Conservation (phyloP, 1,140 invertebrate species). For the Pseudachorutes palmiensis region DNA sequence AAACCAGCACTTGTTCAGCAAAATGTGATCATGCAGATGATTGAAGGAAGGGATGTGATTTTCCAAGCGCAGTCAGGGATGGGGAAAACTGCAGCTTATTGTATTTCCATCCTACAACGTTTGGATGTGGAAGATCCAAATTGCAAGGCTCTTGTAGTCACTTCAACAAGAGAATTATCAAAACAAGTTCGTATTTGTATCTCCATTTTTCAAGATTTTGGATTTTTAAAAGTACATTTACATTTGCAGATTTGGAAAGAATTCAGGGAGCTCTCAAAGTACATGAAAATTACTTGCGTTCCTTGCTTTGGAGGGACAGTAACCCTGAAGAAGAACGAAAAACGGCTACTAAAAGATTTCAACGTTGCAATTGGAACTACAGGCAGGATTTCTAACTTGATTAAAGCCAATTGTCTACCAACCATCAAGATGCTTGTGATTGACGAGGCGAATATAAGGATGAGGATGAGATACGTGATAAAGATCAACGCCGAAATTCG, state of each 20-base stretch:
- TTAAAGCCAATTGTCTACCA: not conserved
- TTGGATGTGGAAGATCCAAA: not conserved
- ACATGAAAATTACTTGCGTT: not conserved
- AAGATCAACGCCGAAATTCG: not conserved
- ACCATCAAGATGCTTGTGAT: conserved; percentile 10
- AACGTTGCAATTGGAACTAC: conserved; percentile 10
- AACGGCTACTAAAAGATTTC: not conserved
- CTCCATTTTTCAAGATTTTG: too few relatives aligned
- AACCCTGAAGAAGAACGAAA: not conserved
- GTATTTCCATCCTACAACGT: conserved; percentile 12
- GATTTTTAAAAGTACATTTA: not conserved
- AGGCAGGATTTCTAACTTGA: not conserved
- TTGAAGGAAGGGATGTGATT: conserved; percentile 14
- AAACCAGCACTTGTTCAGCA: too few relatives aligned
- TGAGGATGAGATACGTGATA: not conserved
- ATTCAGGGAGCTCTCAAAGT: not conserved
- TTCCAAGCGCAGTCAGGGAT: conserved; percentile 27
- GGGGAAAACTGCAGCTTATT: conserved; percentile 24
- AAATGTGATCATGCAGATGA: too few relatives aligned
- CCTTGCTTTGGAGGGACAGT: not conserved
- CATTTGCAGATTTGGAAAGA: not conserved
- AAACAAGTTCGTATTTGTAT: conserved; percentile 87
- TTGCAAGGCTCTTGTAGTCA: conserved; percentile 64
- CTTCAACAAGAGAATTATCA: conserved; percentile 88
- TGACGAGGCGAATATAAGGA: conserved; percentile 26